Evolutionary conservation across 1,140 invertebrate species (phyloP).

Genomic region (Drosophila nasuta): DNA sequence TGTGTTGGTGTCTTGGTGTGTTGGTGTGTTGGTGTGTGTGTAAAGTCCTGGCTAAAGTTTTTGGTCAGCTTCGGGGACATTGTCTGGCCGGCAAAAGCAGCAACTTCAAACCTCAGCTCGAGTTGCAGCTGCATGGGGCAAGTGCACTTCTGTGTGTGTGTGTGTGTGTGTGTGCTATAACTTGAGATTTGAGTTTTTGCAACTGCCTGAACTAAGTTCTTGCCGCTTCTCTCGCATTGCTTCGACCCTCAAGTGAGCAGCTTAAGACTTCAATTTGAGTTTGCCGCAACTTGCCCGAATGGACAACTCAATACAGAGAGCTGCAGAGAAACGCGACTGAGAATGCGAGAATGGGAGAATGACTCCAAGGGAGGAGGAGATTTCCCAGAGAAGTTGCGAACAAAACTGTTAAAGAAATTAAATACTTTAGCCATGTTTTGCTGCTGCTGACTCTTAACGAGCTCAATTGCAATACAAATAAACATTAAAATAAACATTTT

Average conservation of each 20-base stretch:
- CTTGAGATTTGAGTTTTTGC: slow-evolving; percentile 27
- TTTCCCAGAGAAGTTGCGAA: not conserved
- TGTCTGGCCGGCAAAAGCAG: slow-evolving; percentile 29
- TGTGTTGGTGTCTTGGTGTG: not conserved
- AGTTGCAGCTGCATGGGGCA: slow-evolving; percentile 32
- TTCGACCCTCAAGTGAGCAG: slow-evolving; percentile 20
- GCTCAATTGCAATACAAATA: slow-evolving; percentile 26
- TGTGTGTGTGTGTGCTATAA: not conserved
- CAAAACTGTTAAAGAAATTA: slow-evolving; percentile 34
- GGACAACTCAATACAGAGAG: not conserved
- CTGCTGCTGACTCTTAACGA: slow-evolving; percentile 15
- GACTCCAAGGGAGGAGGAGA: not conserved
- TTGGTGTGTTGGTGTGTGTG: not conserved
- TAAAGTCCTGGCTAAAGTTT: slow-evolving; percentile 30
- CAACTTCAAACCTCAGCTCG: slow-evolving; percentile 7
- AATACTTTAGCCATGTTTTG: slow-evolving; percentile 10
- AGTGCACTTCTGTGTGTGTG: not conserved
- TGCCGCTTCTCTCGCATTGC: not conserved
- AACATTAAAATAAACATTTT: slow-evolving; percentile 30
- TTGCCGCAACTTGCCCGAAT: slow-evolving; percentile 19
- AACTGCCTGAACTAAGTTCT: slow-evolving; percentile 28
- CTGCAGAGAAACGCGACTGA: not conserved
- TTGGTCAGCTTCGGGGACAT: slow-evolving; percentile 37
- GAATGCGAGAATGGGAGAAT: not conserved
- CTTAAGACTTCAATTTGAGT: slow-evolving; percentile 44